A percentile compares a stretch with the other conserved stretches of the same genome.
phyloP scores from a whole-genome alignment of 2,797 vertebrate genomes.

The Fratercula arctica region DNA sequence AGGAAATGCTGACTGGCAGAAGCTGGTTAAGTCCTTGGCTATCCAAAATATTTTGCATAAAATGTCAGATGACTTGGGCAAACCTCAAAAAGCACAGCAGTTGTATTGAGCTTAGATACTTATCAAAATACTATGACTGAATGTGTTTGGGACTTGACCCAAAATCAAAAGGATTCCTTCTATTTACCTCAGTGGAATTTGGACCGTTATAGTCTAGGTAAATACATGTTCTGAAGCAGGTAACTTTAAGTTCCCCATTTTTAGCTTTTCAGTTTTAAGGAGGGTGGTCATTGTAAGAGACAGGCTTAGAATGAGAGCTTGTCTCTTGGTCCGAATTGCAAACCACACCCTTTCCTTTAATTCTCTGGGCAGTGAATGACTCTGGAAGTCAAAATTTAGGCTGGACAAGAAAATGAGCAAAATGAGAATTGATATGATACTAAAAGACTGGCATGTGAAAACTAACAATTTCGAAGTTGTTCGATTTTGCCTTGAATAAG shows the following conservation, averaged over 20 bases:
- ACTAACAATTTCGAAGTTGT: not conserved
- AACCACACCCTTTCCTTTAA: not conserved
- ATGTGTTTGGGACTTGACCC: not conserved
- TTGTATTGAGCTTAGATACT: not conserved
- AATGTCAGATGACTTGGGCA: not conserved
- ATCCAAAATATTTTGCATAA: slow-evolving; percentile 23
- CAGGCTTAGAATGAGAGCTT: not conserved
- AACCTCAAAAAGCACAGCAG: not conserved
- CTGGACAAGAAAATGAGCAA: not conserved
- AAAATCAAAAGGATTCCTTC: not conserved
- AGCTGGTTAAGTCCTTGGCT: not conserved
- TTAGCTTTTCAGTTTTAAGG: not conserved
- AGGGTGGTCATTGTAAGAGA: not conserved
- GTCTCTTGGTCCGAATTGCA: not conserved
- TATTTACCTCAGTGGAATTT: not conserved
- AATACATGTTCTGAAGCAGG: not conserved
- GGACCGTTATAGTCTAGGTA: not conserved
- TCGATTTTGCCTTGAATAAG: not conserved
- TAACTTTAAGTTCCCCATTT: not conserved
- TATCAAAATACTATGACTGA: not conserved
- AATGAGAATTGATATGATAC: not conserved
- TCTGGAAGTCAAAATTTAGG: not conserved
- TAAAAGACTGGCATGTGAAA: not conserved
- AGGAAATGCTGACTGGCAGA: slow-evolving; percentile 16
- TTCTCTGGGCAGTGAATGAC: not conserved